These are phyloP conservation scores for Aphaenogaster ashmeadi DNA, from an alignment of 1,140 invertebrate species.

Conservation along the genomic window DNA sequence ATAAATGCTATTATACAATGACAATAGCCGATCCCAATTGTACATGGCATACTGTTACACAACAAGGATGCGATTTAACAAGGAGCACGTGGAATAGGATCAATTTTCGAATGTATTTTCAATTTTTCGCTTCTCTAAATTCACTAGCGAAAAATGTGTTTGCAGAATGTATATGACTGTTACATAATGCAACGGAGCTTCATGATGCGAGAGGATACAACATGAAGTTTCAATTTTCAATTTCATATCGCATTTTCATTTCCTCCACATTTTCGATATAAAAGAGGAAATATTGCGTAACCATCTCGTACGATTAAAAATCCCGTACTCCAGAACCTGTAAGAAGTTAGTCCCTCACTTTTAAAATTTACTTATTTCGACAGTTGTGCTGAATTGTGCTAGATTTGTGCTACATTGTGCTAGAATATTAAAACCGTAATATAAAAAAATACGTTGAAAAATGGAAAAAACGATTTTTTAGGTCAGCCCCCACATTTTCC, in stretches of 20 bases:
- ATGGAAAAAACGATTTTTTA: too few species aligned
- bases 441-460: too few species aligned
- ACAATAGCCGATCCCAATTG: neutral
- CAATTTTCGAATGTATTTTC: constrained; percentile 13
- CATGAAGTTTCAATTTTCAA: constrained; percentile 46
- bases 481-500: too few species aligned
- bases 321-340: too few species aligned
- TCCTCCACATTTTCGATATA: neutral
- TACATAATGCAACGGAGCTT: constrained; percentile 56
- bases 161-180: constrained; percentile 21
- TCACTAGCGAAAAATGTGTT: constrained; percentile 24
- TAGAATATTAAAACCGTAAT: too few species aligned
- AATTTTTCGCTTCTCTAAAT: constrained; percentile 3
- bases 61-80: neutral
- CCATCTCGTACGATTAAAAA: neutral
- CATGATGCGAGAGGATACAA: constrained; percentile 35
- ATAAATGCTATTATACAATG: neutral
- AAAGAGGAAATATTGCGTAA: neutral
- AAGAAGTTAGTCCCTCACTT: too few species aligned
- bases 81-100: neutral
- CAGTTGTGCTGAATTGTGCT: too few species aligned
- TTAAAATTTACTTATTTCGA: too few species aligned
- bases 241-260: constrained; percentile 28
- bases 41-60: neutral
- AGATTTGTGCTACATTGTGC: too few species aligned